Evolutionary conservation across 1,140 invertebrate species (phyloP).

Genomic region (Scaptomyza montana): DNA sequence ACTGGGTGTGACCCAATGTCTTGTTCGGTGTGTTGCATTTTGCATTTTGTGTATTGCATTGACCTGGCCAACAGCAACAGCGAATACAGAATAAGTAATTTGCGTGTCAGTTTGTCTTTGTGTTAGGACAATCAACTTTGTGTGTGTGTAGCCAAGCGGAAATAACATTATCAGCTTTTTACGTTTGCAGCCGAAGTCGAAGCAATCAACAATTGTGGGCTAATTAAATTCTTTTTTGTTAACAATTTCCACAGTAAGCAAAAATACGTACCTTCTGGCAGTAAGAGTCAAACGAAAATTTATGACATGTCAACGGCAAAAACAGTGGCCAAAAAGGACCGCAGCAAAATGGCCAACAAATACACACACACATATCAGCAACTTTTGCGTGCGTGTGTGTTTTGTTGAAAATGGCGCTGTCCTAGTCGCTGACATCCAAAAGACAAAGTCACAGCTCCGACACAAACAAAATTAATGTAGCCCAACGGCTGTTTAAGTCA

Average conservation of each 20-base stretch:
- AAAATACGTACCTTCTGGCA: conserved; percentile 37
- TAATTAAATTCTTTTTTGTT: conserved; percentile 65
- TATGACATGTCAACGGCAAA: conserved; percentile 68
- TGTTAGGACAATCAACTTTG: conserved; percentile 19
- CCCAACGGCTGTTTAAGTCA: conserved; percentile 16
- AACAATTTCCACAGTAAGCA: conserved; percentile 47
- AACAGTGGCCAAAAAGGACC: conserved; percentile 15
- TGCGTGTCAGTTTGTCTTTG: conserved; percentile 44
- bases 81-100: conserved; percentile 2
- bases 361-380: neutral
- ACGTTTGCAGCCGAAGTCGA: neutral
- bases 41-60: neutral
- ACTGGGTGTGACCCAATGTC: conserved; percentile 13
- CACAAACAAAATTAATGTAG: conserved; percentile 46
- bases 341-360: conserved; percentile 5
- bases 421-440: conserved; percentile 59
- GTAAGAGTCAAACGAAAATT: conserved; percentile 63
- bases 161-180: conserved; percentile 55
- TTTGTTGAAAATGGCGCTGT: conserved; percentile 59
- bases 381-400: neutral
- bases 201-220: conserved; percentile 57
- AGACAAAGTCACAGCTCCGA: conserved; percentile 34
- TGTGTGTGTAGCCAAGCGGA: conserved; percentile 23
- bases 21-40: conserved; percentile 25
- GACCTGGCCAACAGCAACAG: conserved; percentile 1